Base-by-base conservation (phyloP, 2,888 invertebrate genomes). In the Acrobasis repandana region DNA sequence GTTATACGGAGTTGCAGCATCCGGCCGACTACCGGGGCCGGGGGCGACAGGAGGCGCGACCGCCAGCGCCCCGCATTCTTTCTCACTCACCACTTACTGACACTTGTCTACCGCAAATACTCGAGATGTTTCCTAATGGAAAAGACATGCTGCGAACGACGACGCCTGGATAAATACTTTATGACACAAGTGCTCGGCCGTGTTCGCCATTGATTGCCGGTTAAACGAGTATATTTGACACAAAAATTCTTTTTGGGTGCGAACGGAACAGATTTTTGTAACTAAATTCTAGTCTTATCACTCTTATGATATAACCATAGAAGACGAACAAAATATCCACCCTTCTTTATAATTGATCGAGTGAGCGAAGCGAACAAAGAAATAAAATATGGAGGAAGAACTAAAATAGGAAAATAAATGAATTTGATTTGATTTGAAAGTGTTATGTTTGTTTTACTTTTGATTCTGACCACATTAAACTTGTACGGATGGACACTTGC, bases 41-140 rank as follows among this genome's bases (percentile, higher is more conserved):
- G 2, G 66, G 64, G 60, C 52, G 62, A 46, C 54, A 57, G 57
- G 57, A 65, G 59, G 52, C 59, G 58, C 56, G 57, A 1, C 52
- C 52, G 16, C 8, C 18, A 18, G 10, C 52, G 57, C 70, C 65
- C 62, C 77, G 75, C 75, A 74, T 72, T 83, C 86, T 86, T 90
- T 88, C 82, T 82, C 81, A 67, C 69, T 75, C 80, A 72, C 82
- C 87, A 87, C 86, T 87, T 83, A 82, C 80, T 77, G 80, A 78
- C 87, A 86, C 87, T 87, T 79, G 85, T 83, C 74, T 79, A 84
- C 90, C 88, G 85, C 91, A 90, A 90, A 90, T 86, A 90, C 88
- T 90, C 78, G 79, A 87, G 76, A 78, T 80, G 88, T 85, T 82
- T 82, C 84, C 88, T 91, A 92, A 92, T 92, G 91, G 91, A 92